Conservation (phyloP, 2,113 vertebrate genomes). For the Nerophis ophidion region DNA sequence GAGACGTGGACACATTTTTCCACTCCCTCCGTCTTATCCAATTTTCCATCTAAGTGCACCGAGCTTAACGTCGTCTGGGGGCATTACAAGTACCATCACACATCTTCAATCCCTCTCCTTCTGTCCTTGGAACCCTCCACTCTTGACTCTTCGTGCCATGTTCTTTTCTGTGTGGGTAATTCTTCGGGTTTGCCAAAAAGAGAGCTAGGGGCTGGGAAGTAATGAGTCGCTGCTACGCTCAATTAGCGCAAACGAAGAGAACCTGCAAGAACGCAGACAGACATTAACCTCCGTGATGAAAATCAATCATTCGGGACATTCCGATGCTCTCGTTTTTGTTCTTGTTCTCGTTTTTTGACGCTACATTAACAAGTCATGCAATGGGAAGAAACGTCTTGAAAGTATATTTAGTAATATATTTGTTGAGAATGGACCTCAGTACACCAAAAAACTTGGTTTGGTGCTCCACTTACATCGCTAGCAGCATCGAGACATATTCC, state of each 20-base stretch:
- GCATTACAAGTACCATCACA: slow-evolving; percentile 22
- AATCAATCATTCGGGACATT: slow-evolving; percentile 20
- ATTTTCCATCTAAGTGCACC: slow-evolving; percentile 37
- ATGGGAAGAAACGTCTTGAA: too few relatives aligned
- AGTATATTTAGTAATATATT: too few relatives aligned
- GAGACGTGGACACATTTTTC: background rate
- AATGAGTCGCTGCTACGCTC: slow-evolving; percentile 24
- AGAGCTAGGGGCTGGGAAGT: slow-evolving; percentile 7
- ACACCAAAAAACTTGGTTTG: too few relatives aligned
- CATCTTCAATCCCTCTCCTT: slow-evolving; percentile 21
- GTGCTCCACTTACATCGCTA: too few relatives aligned
- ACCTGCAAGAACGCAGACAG: slow-evolving; percentile 1
- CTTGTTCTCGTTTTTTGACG: too few relatives aligned
- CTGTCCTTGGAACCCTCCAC: background rate
- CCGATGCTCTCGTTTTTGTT: background rate
- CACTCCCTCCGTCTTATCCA: slow-evolving; percentile 25
- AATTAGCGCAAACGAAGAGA: slow-evolving; percentile 14
- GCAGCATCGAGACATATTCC: too few relatives aligned
- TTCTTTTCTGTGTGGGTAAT: slow-evolving; percentile 1
- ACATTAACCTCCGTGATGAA: slow-evolving; percentile 24
- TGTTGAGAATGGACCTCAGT: too few relatives aligned
- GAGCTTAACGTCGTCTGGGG: slow-evolving; percentile 26
- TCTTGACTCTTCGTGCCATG: background rate
- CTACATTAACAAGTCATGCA: background rate
- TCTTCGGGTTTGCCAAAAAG: background rate